Evolutionary conservation across 2,888 invertebrate genomes (phyloP).

Genomic region (Torymus texanus): DNA sequence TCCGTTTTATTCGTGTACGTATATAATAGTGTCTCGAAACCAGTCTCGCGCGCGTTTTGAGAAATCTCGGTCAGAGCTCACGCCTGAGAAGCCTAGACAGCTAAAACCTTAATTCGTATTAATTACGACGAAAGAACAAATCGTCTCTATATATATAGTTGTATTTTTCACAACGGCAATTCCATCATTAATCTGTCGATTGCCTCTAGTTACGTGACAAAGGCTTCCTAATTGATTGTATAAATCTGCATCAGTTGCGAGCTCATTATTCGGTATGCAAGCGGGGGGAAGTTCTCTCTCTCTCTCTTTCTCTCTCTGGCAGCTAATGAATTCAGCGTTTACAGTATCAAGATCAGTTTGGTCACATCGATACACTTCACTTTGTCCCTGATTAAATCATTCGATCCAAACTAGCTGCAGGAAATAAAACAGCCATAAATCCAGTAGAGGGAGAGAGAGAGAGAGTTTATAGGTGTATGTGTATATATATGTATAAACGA

Average conservation of each 20-base stretch:
- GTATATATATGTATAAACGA: no score
- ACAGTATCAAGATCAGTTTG: background rate
- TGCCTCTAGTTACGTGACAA: slow-evolving; percentile 38
- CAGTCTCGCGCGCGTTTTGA: no score
- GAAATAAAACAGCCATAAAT: no score
- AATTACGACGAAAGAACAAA: slow-evolving; percentile 26
- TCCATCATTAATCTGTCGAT: slow-evolving; percentile 42
- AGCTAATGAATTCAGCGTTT: background rate
- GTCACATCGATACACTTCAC: slow-evolving; percentile 1
- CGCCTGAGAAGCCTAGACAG: no score
- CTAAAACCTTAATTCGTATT: slow-evolving; percentile 19
- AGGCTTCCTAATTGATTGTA: slow-evolving; percentile 50
- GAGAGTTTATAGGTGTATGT: no score
- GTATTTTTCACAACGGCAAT: slow-evolving; percentile 18
- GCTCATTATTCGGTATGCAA: slow-evolving; percentile 40
- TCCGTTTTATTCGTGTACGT: no score
- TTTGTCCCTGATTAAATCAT: background rate
- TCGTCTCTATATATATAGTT: no score
- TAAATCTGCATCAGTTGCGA: slow-evolving; percentile 48
- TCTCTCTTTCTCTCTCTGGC: background rate
- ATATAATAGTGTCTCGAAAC: no score
- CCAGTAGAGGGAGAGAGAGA: no score
- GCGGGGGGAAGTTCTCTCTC: background rate
- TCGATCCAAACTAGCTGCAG: background rate
- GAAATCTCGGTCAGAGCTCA: no score